A percentile compares a stretch with the other conserved stretches of the same genome.
Conservation (phyloP, 2,888 invertebrate species). For the Polietes domitor region DNA sequence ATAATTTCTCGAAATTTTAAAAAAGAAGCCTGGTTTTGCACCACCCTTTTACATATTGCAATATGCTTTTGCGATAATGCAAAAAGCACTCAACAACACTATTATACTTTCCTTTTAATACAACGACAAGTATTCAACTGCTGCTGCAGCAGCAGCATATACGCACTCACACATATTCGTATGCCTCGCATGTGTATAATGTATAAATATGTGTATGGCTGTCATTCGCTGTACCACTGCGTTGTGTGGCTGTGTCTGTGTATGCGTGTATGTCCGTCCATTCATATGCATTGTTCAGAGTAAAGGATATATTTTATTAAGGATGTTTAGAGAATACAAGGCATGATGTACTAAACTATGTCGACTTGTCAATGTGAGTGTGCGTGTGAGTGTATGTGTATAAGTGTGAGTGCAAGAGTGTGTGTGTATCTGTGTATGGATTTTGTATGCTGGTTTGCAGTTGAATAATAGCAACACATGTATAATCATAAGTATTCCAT, state of each 20-base stretch:
- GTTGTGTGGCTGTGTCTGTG: background rate
- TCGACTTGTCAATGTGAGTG: background rate
- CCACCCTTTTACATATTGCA: background rate
- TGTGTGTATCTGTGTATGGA: background rate
- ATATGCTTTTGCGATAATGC: constrained; percentile 34
- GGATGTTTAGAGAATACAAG: background rate
- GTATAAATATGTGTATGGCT: background rate
- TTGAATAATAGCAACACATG: constrained; percentile 24
- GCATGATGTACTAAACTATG: background rate
- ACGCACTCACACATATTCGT: background rate
- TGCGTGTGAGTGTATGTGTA: background rate
- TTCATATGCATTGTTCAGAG: constrained; percentile 11
- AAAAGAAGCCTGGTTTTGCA: no score
- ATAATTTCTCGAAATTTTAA: no score
- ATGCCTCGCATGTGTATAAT: background rate
- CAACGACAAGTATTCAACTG: background rate
- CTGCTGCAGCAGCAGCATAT: background rate
- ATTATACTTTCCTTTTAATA: constrained; percentile 40
- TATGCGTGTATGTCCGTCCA: background rate
- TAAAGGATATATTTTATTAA: constrained; percentile 39
- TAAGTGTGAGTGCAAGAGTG: background rate
- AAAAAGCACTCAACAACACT: constrained; percentile 52
- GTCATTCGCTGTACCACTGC: background rate
- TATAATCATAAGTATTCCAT: constrained; percentile 26
- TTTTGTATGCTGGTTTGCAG: background rate